Base-by-base conservation (phyloP, 2,797 vertebrate species). In the Thunnus albacares region DNA sequence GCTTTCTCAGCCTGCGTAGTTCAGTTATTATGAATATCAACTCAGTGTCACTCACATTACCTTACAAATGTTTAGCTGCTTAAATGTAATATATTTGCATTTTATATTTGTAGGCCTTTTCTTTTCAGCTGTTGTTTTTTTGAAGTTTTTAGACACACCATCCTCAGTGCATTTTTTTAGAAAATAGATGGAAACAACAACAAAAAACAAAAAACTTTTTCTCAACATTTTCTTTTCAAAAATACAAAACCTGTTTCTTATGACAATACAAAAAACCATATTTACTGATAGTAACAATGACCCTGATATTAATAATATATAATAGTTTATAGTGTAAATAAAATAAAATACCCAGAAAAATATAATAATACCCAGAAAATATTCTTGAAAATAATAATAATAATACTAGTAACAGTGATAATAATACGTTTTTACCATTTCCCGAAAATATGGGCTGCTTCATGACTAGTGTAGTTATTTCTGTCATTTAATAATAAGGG, bases 401-500 rank as follows among this genome's bases (percentile, higher is more conserved):
- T 20, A 35, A 47, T 3, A 9, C 17, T 22, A 58, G 5, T 33
- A 20, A 17, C 20, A 15, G 56, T 18, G 14, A 57, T 17, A 4
- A 47, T 22, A 59, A 26, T 13, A 41, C 5, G 4, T 13, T 24
- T 33, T 18, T 13, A 13, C 7, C 2, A 26, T 41, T 71, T 13
- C 17, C 43, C 33, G 20, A 7, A 47, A 30, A 51, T 28, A 0
- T 1, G 12, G 57, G 18, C 35, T 35, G 28, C 18, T 82, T 52
- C 15, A n/a, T 63, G 47, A 52, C 11, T 56, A 9, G 6, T 28
- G n/a, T n/a, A 61, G 33, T 57, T 51, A 56, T 15, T 41, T 26
- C 5, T 77, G 41, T 69, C 35, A 77, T 73, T 60, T 60, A 6
- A 60, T 52, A 75, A 77, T 33, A 71, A 69, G 17, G 26, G 28